Evolutionary conservation across 2,797 vertebrate species (phyloP).

Genomic region (Alcedo quadribrachys): DNA sequence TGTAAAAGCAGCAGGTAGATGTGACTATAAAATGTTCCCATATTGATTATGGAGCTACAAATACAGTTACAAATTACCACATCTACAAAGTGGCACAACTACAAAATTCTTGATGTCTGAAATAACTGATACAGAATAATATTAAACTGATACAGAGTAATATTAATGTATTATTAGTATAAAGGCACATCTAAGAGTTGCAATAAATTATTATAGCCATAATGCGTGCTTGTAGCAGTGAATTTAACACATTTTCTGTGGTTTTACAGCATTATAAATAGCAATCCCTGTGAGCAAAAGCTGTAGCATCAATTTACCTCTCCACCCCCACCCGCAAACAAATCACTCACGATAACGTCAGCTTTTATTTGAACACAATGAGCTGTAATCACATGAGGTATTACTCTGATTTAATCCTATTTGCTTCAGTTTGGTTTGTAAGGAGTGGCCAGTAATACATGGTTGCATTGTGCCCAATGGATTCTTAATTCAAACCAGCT

Average conservation of each 20-base stretch:
- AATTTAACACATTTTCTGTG: not conserved
- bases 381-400: constrained; percentile 50
- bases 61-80: not conserved
- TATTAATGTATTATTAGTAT: not conserved
- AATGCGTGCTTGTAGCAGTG: not conserved
- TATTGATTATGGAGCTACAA: not conserved
- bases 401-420: constrained; percentile 44
- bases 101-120: not conserved
- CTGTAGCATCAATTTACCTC: not conserved
- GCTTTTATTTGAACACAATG: constrained; percentile 55
- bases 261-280: not conserved
- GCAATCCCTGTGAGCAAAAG: not conserved
- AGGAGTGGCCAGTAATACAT: not conserved
- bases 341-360: not conserved
- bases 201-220: not conserved
- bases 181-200: not conserved
- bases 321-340: not conserved
- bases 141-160: not conserved
- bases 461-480: not conserved
- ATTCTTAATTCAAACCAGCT: constrained; percentile 5
- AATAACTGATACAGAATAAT: not conserved
- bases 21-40: not conserved
- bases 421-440: constrained; percentile 42
- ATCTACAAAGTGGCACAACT: not conserved
- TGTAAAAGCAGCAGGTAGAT: constrained; percentile 24